Conservation (phyloP, 2,888 invertebrate genomes). For the Pristionchus maxplancki region DNA sequence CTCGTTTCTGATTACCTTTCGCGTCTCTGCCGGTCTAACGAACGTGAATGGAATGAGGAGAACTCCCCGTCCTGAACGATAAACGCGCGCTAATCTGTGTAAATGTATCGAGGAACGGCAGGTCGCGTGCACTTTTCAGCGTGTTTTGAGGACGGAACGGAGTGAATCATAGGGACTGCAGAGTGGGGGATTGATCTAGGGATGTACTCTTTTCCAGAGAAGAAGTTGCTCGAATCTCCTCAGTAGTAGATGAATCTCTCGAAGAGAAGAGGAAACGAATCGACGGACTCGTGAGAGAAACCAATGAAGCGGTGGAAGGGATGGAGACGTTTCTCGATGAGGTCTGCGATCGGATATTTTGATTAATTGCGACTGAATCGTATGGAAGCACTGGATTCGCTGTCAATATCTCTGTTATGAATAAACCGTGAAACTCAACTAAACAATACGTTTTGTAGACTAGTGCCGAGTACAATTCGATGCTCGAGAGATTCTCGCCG, state of each 20-base stretch:
- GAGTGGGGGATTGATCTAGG: background rate
- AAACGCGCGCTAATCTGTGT: background rate
- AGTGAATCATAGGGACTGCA: background rate
- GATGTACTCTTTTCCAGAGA: background rate
- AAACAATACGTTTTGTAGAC: background rate
- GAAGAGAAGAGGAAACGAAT: constrained; percentile 15
- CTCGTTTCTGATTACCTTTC: background rate
- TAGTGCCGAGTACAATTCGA: constrained; percentile 49
- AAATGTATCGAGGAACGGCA: background rate
- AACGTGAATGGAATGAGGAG: background rate
- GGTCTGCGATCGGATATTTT: background rate
- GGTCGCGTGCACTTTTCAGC: background rate
- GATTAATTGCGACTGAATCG: too few relatives aligned
- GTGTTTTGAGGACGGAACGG: background rate
- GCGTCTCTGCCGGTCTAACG: background rate
- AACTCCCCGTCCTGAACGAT: background rate
- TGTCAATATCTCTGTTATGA: too few relatives aligned
- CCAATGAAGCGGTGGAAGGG: background rate
- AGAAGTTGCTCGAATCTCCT: constrained; percentile 22
- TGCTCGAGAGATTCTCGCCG: constrained; percentile 52
- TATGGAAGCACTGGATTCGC: too few relatives aligned
- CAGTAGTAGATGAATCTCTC: background rate
- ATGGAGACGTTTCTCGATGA: constrained; percentile 27
- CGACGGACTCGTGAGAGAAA: constrained; percentile 6
- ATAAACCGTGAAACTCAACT: too few relatives aligned